Evolutionary conservation across 2,797 vertebrate genomes (phyloP).

Genomic region (Crenichthys baileyi): DNA sequence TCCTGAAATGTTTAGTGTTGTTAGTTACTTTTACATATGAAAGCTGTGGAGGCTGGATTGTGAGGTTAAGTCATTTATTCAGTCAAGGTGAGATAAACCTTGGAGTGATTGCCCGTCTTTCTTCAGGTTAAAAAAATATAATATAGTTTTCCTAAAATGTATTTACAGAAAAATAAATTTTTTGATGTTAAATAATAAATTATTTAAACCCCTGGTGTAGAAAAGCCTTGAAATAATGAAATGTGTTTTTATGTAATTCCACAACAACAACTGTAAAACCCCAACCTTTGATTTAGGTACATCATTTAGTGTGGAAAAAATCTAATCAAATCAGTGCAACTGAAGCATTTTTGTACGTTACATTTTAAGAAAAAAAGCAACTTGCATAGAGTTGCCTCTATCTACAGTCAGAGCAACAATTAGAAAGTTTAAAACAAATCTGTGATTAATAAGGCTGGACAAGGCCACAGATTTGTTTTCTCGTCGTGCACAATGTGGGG

Average conservation of each 20-base stretch:
- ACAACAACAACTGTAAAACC: not conserved
- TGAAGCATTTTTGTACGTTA: not conserved
- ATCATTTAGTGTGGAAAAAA: not conserved
- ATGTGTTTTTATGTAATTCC: not conserved
- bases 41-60: conserved; percentile 37
- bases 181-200: not conserved
- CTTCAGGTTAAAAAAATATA: not conserved
- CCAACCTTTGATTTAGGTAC: not conserved
- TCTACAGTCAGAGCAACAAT: not conserved
- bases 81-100: not conserved
- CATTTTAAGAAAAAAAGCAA: not conserved
- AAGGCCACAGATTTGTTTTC: not conserved
- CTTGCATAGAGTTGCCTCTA: not conserved
- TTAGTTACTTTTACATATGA: conserved; percentile 21
- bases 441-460: not conserved
- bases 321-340: not conserved
- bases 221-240: conserved; percentile 1
- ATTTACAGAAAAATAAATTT: not conserved
- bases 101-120: not conserved
- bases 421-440: not conserved
- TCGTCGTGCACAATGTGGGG: not conserved
- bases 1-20: conserved; percentile 2
- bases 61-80: conserved; percentile 9
- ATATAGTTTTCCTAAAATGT: not conserved
- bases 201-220: not conserved